A percentile compares a stretch with the other conserved stretches of the same genome.
Conservation (phyloP, 2,797 vertebrate species). For the Brachymystax lenok region DNA sequence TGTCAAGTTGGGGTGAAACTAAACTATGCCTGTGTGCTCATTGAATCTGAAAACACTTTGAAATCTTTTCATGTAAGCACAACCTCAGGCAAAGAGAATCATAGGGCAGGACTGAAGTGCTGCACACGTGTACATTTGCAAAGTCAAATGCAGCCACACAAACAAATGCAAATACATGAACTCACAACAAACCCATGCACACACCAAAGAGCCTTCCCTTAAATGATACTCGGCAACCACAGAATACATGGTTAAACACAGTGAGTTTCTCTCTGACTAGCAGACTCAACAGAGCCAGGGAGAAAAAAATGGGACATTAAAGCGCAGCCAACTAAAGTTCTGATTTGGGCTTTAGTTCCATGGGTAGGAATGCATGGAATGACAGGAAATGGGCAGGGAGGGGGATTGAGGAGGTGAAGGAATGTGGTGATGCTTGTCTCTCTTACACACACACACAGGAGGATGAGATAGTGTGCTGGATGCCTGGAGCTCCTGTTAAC, state of each 20-base stretch:
- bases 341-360: constrained; percentile 39
- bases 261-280: constrained; percentile 3
- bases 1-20: neutral
- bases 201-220: neutral
- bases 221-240: neutral
- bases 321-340: constrained; percentile 18
- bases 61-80: neutral
- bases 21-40: neutral
- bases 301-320: neutral
- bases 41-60: constrained; percentile 2
- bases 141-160: neutral
- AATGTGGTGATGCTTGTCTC: neutral
- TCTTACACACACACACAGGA: constrained; percentile 9
- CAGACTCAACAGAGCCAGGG: constrained; percentile 18
- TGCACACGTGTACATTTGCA: constrained; percentile 2
- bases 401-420: neutral
- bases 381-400: constrained; percentile 43
- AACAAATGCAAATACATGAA: neutral
- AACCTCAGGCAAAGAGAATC: neutral
- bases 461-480: constrained; percentile 32
- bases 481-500: constrained; percentile 1
- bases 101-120: neutral
- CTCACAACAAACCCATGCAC: neutral
- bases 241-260: neutral
- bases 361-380: constrained; percentile 58